Base-by-base conservation (phyloP, 2,888 invertebrate species). In the Mayetiola destructor region DNA sequence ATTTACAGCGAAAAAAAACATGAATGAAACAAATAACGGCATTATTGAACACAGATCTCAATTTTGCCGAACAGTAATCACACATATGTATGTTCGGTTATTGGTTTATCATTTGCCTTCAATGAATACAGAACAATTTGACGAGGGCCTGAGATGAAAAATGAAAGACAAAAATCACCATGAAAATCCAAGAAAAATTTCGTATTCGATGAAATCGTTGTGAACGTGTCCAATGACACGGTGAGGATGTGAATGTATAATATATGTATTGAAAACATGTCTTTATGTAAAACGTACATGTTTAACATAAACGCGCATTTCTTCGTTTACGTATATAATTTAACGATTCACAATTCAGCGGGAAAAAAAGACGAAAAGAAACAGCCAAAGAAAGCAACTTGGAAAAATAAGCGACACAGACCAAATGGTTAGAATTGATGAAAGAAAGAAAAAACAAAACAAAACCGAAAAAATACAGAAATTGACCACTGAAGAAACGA, bases 261-360 rank as follows among this genome's bases (percentile, higher is more conserved):
- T 10, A 21, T 21, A 21, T 21, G 21, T 6, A 42, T 6, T 4
- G 37, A 37, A n/a, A 16, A 37, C 8, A 12, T 14, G 37, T 37
- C n/a, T 6, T 37, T 12, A 12, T 37, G 8, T 5, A n/a, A n/a
- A n/a, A n/a, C n/a, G n/a, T n/a, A 37, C 27, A 48, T 48, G 27
- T n/a, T 48, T 48, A 48, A 48, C 48, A 48, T 48, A 48, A 48
- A 48, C 48, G 48, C 48, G 48, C 29, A 48, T 48, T 48, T 48
- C 27, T 27, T 48, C 48, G 29, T 27, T 27, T 48, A 27, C 48
- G 27, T 48, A 48, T 48, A 27, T 27, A 48, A 48, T n/a, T n/a
- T 48, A 48, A 48, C 48, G 27, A 48, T 48, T 48, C 27, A 48
- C 48, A 48, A 48, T 48, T 48, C 48, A 48, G 48, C 48, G 48